Percentiles rank a stretch among this genome's conserved stretches.
phyloP scores from a whole-genome alignment of 2,113 vertebrate genomes.

The Oreochromis spilurus region DNA sequence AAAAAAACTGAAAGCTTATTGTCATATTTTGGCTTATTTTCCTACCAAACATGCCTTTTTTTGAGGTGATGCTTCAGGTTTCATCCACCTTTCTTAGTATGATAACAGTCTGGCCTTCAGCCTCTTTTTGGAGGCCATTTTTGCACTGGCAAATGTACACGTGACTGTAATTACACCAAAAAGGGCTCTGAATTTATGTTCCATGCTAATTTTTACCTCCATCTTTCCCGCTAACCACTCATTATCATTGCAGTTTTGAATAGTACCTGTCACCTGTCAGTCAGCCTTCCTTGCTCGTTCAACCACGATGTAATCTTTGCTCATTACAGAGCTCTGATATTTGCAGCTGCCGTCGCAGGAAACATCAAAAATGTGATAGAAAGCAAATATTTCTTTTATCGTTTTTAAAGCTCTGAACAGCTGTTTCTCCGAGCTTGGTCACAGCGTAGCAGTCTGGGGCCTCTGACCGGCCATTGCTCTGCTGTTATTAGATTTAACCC shows the following conservation, averaged over 20 bases:
- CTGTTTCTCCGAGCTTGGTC: neutral
- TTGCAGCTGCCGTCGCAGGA: neutral
- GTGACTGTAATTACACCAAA: neutral
- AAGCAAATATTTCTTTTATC: neutral
- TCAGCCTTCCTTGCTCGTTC: neutral
- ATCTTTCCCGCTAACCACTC: neutral
- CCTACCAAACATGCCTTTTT: neutral
- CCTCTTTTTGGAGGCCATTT: neutral
- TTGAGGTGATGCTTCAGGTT: neutral
- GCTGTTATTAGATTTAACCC: slow-evolving; percentile 30
- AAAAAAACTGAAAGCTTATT: neutral
- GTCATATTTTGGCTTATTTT: neutral
- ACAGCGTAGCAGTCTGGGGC: neutral
- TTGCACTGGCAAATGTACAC: neutral
- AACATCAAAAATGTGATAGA: neutral
- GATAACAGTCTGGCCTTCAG: neutral
- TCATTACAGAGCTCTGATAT: neutral
- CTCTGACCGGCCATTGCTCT: slow-evolving; percentile 4
- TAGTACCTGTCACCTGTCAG: slow-evolving; percentile 17
- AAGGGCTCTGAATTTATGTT: neutral
- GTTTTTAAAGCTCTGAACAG: neutral
- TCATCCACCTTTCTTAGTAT: neutral
- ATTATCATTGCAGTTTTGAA: neutral
- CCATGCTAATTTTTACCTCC: neutral
- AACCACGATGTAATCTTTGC: neutral